Evolutionary conservation across 1,140 invertebrate genomes (phyloP), one percentile per base, ranked within the genome.

Genomic region (Myzus persicae): DNA sequence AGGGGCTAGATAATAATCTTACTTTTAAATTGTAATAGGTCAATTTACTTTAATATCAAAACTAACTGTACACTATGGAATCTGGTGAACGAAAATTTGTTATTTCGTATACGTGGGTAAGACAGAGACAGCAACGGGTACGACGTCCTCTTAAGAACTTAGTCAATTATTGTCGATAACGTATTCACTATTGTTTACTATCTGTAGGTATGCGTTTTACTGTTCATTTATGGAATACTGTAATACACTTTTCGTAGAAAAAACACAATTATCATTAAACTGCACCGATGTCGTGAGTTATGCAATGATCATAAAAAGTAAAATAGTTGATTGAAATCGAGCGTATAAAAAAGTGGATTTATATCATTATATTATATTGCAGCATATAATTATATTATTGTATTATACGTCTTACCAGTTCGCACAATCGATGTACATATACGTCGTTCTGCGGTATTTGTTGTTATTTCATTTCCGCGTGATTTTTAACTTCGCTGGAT

Each of bases 261-360:
- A 51, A 90, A 40, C 18, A 84, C 38, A 84, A 84, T 84, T 84
- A 84, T 42, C 42, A 38, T 84, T 84, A 84, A 14, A 84, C 2
- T 24, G 22, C 38, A 38, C 2, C n/a, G 36, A 24, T 24, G 38
- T 9, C 20, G 81, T 2, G 22, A 54, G 36, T 90, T 91, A 91
- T 91, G 76, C 40, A 38, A 44, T 38, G 20, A 44, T n/a, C 42
- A 81, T 76, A 67, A 26, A 20, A 94, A 82, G 22, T 40, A 84
- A 40, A 40, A 84, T 84, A 84, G 3, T 84, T 44, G 42, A 94
- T 44, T n/a, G 26, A 85, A 85, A 85, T 44, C 9, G 26, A 85
- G 26, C 4, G 26, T 9, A 44, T 85, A n/a, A 85, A 44, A 44
- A 85, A 40, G 82, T 31, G 9, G 82, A 26, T 24, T 11, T 26